A percentile compares a stretch with the other conserved stretches of the same genome.
These are phyloP conservation scores for Anguilla megastoma DNA, from an alignment of 2,797 vertebrate species.

Conservation along the genomic window DNA sequence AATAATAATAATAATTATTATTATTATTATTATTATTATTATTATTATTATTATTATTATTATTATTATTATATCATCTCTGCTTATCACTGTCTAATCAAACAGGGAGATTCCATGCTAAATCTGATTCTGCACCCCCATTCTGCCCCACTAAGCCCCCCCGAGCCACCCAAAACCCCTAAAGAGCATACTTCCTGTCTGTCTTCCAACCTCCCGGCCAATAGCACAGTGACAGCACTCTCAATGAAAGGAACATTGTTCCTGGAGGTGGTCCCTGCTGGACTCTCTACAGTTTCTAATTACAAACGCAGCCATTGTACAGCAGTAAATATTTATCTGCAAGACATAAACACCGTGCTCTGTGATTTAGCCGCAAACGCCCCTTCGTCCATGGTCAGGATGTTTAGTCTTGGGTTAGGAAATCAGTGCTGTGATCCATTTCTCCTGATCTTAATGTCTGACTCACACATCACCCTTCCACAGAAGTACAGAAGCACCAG, in stretches of 20 bases:
- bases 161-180: not conserved
- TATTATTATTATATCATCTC: conserved; percentile 65
- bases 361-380: conserved; percentile 71
- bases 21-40: conserved; percentile 41
- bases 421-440: conserved; percentile 21
- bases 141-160: not conserved
- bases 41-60: not conserved
- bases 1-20: no score
- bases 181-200: conserved; percentile 44
- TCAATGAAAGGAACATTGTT: conserved; percentile 76
- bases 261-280: conserved; percentile 72
- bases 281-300: conserved; percentile 45
- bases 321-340: conserved; percentile 39
- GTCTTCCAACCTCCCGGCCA: conserved; percentile 49
- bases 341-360: conserved; percentile 32
- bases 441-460: conserved; percentile 47
- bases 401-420: conserved; percentile 76
- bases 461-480: conserved; percentile 43
- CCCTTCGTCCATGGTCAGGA: conserved; percentile 78
- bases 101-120: conserved; percentile 70
- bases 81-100: conserved; percentile 71
- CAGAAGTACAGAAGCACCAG: conserved; percentile 8
- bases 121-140: conserved; percentile 61
- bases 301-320: conserved; percentile 16
- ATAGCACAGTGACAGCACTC: conserved; percentile 60